Evolutionary conservation across 1,140 invertebrate species (phyloP), one percentile per base, ranked within the genome.

Genomic region (Solen grandis): DNA sequence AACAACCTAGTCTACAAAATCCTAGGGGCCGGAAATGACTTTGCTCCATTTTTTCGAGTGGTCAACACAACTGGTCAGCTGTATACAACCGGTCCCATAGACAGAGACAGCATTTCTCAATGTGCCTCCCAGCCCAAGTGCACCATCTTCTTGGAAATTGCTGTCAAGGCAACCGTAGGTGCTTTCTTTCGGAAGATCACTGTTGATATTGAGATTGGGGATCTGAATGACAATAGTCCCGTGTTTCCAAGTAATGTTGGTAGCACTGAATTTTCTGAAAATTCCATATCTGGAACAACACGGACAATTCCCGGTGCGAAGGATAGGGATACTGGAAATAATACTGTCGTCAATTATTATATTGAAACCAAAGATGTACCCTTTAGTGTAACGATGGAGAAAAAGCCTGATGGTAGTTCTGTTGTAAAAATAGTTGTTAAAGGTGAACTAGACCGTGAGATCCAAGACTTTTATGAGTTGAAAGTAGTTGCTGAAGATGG

Each of bases 141-240:
- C 75, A 63, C 81, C 3, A 54, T 88, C 22, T 29, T 62, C 0
- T 63, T 89, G 22, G 85, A 87, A 14, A 63, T 86, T n/a, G 81
- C 83, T 1, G 85, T 85, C 2, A 80, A 87, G 63, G 75, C 85
- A 5, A 82, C 80, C 13, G 60, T 81, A 13, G 83, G 86, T 35
- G 81, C 85, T 14, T 89, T 87, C 57, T 89, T 89, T 57, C 63
- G 81, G 41, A 89, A 85, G 72, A 82, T 60, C 94, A 94, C 84
- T 54, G 94, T 98, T 2, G 92, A 94, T 22, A 94, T 99, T 1
- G 92, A 94, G 0, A 94, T 99, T 0, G 88, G 95, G 0, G 97
- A 99, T 88, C 95, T 96, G 84, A 99, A 99, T 90, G 97, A 99
- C 91, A 97, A 99, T 90, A 94, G 95, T 69, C 97, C 97, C 0